Evolutionary conservation across 2,888 invertebrate species (phyloP).

Genomic region (Macrophya annulata): DNA sequence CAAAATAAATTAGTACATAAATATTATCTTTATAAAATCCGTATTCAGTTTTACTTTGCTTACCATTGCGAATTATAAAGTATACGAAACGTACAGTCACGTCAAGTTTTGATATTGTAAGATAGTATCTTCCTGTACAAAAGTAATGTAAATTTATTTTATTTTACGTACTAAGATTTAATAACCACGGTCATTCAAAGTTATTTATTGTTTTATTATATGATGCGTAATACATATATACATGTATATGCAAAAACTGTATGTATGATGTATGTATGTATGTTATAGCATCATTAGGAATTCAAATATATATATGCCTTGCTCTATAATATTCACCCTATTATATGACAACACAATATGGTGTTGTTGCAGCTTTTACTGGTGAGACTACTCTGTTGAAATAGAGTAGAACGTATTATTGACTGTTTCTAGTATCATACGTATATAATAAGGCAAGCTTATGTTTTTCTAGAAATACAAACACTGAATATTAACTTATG

Average conservation of each 20-base stretch:
- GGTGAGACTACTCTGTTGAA: slow-evolving; percentile 7
- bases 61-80: background rate
- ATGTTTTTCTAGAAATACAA: slow-evolving; percentile 11
- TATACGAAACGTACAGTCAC: background rate
- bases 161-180: background rate
- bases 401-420: slow-evolving; percentile 7
- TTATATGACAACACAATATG: slow-evolving; percentile 3
- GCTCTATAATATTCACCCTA: background rate
- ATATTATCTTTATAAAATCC: background rate
- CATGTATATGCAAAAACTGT: slow-evolving; percentile 7
- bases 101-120: slow-evolving; percentile 25
- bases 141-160: background rate
- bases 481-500: background rate
- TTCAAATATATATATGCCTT: background rate
- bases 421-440: slow-evolving; percentile 15
- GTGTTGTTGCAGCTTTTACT: slow-evolving; percentile 23
- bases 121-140: slow-evolving; percentile 15
- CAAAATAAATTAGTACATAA: background rate
- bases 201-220: slow-evolving; percentile 6
- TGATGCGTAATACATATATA: slow-evolving; percentile 7
- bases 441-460: background rate
- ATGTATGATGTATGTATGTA: background rate
- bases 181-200: background rate
- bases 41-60: background rate
- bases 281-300: background rate